These are phyloP conservation scores for Anthoscopus minutus DNA, from an alignment of 2,113 vertebrate species.

Conservation along the genomic window DNA sequence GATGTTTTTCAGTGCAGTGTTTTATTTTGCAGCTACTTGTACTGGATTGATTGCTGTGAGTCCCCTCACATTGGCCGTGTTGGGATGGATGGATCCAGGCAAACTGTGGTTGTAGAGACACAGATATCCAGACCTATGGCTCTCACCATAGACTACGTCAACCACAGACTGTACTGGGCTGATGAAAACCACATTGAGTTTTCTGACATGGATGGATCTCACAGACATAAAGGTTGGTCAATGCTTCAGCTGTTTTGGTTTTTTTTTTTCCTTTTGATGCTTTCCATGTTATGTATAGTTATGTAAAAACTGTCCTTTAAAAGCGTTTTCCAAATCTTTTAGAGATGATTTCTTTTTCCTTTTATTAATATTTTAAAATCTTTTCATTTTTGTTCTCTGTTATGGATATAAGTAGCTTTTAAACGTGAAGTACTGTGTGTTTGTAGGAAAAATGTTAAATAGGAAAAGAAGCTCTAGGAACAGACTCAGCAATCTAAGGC, in stretches of 20 bases:
- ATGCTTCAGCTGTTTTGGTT: neutral
- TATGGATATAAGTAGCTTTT: neutral
- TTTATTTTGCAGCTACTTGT: constrained; percentile 81
- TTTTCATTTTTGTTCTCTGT: neutral
- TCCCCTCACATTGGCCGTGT: constrained; percentile 88
- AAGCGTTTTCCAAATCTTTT: neutral
- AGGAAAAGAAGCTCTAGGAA: neutral
- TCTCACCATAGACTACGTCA: constrained; percentile 95
- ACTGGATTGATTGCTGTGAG: constrained; percentile 98
- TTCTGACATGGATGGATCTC: constrained; percentile 91
- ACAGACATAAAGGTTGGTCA: constrained; percentile 85
- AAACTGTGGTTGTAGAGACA: constrained; percentile 83
- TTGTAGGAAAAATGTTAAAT: neutral
- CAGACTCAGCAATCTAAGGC: neutral
- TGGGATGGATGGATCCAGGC: constrained; percentile 93
- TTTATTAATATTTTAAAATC: neutral
- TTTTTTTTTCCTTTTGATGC: neutral
- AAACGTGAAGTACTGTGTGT: accelerated
- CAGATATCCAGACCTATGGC: constrained; percentile 91
- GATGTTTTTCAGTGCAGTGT: neutral
- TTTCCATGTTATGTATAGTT: neutral
- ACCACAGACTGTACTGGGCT: constrained; percentile 93
- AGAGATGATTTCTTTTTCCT: neutral
- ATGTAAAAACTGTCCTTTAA: neutral
- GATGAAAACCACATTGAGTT: constrained; percentile 96